Evolutionary conservation across 2,113 vertebrate species (phyloP).

Genomic region (Steatornis caripensis): DNA sequence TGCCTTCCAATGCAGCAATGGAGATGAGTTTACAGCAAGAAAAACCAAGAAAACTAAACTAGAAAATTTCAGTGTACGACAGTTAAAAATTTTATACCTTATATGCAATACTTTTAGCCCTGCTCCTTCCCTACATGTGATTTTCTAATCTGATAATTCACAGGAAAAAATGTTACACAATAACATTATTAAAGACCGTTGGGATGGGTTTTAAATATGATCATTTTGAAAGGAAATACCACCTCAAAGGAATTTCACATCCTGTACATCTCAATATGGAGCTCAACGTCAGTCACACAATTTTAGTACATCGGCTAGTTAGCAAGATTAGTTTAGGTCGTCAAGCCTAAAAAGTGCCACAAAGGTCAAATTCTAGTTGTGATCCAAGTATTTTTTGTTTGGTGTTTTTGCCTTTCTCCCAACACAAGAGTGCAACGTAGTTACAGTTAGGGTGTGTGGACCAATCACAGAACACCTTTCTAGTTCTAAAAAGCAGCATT

Average conservation of each 20-base stretch:
- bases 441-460: background rate
- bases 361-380: background rate
- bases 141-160: background rate
- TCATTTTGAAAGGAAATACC: background rate
- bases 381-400: background rate
- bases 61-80: background rate
- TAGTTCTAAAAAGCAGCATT: background rate
- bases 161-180: background rate
- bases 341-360: background rate
- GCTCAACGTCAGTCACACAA: background rate
- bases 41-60: background rate
- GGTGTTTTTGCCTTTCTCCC: background rate
- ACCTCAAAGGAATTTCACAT: background rate
- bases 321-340: background rate
- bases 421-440: background rate
- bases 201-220: background rate
- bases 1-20: background rate
- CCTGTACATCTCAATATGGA: background rate
- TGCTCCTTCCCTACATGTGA: background rate
- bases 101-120: background rate
- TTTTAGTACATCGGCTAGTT: background rate
- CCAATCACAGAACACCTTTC: rapidly evolving
- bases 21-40: background rate
- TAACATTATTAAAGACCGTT: background rate
- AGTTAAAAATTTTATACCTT: background rate